These are phyloP conservation scores for rabbit (Oryctolagus cuniculus) DNA, from an alignment of 2,113 vertebrate genomes.

Conservation along the genomic window DNA sequence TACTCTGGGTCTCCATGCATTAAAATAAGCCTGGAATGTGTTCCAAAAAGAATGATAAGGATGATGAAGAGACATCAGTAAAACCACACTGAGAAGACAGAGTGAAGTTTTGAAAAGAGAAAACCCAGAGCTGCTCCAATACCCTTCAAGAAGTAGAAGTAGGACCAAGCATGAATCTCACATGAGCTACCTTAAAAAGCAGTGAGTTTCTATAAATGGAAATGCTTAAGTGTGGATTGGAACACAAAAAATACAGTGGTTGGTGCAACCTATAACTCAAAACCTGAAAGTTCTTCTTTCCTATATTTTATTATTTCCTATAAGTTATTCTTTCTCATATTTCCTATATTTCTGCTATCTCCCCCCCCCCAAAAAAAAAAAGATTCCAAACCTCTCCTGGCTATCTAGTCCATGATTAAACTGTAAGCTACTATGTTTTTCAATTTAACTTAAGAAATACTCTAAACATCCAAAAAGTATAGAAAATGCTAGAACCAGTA, in stretches of 20 bases:
- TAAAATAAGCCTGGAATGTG: not conserved
- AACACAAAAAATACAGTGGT: not conserved
- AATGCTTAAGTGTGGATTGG: not conserved
- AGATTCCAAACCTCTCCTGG: not conserved
- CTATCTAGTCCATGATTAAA: constrained; percentile 6
- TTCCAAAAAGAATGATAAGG: not conserved
- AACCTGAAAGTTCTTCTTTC: not conserved
- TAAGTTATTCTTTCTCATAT: not conserved
- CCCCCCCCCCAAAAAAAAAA: not conserved
- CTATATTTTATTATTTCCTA: not conserved
- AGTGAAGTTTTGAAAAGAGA: not conserved
- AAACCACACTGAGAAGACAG: not conserved
- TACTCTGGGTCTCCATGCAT: not conserved
- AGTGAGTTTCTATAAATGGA: not conserved
- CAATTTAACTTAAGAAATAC: constrained; percentile 4
- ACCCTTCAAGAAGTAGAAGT: not conserved
- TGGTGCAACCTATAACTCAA: not conserved
- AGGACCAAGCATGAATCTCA: not conserved
- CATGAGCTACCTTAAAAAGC: not conserved
- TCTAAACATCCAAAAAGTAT: not conserved
- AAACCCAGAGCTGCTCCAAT: not conserved
- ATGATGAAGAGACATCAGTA: not conserved
- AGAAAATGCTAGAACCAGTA: not conserved
- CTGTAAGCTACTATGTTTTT: not conserved
- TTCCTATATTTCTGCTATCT: not conserved